Evolutionary conservation across 2,113 vertebrate species (phyloP).

Genomic region (Plestiodon gilberti): DNA sequence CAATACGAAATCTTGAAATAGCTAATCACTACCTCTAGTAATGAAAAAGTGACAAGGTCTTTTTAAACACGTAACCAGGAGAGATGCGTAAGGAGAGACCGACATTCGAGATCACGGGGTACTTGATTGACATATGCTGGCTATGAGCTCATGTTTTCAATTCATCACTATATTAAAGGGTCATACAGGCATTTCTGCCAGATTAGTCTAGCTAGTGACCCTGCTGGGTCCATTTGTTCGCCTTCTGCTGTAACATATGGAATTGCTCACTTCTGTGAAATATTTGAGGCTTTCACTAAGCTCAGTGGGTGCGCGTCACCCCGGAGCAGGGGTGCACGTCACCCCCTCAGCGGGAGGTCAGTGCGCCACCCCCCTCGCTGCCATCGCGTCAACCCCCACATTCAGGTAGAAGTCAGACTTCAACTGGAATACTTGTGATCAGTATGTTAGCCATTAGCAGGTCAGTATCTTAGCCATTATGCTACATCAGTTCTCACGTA

Average conservation of each 20-base stretch:
- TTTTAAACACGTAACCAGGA: background rate
- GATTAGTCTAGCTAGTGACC: background rate
- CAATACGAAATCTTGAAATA: constrained; percentile 18
- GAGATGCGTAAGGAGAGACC: background rate
- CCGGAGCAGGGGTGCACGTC: too few relatives aligned
- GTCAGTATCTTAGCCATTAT: too few relatives aligned
- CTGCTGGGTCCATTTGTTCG: background rate
- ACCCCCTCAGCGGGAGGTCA: too few relatives aligned
- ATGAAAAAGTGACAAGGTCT: background rate
- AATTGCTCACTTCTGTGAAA: background rate
- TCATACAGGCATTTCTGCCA: background rate
- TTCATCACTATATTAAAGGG: background rate
- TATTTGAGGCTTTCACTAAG: background rate
- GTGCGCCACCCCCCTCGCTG: too few relatives aligned
- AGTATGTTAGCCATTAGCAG: too few relatives aligned
- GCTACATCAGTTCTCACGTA: too few relatives aligned
- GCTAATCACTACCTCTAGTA: background rate
- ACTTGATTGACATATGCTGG: background rate
- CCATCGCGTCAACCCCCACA: too few relatives aligned
- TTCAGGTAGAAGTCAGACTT: too few relatives aligned
- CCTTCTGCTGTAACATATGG: background rate
- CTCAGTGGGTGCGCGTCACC: background rate
- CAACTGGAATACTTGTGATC: too few relatives aligned
- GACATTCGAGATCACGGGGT: background rate
- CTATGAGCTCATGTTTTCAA: background rate